These are phyloP conservation scores for Acrocephalus kingi DNA, from an alignment of 2,113 vertebrate species.

Conservation along the genomic window DNA sequence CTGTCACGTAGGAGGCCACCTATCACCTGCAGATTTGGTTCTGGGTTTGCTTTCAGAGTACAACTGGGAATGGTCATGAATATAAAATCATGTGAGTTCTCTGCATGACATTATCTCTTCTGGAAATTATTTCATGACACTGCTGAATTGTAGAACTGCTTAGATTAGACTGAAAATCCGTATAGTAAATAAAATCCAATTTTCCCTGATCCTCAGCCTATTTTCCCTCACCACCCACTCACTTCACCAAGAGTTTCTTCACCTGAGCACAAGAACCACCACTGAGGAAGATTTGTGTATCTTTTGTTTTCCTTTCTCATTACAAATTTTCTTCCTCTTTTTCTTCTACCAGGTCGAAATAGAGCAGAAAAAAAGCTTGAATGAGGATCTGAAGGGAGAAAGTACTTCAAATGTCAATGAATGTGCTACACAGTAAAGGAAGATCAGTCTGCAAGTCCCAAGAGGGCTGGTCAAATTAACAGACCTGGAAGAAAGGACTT, in stretches of 20 bases:
- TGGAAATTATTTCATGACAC: neutral
- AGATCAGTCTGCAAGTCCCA: neutral
- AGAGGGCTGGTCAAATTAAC: neutral
- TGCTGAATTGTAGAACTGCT: neutral
- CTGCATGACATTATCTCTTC: neutral
- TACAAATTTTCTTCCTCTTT: neutral
- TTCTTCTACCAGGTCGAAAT: constrained; percentile 82
- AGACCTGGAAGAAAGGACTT: neutral
- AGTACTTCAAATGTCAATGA: constrained; percentile 72
- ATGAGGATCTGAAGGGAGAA: constrained; percentile 68
- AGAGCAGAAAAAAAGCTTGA: constrained; percentile 80
- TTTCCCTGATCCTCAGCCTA: neutral
- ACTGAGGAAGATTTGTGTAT: neutral
- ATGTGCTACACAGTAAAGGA: constrained; percentile 80
- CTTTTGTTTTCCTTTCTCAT: neutral
- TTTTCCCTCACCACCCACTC: neutral
- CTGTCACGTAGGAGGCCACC: neutral
- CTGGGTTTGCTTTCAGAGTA: neutral
- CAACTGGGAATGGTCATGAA: neutral
- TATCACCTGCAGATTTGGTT: neutral
- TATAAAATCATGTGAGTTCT: neutral
- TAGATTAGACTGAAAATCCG: neutral
- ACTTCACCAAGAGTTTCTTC: neutral
- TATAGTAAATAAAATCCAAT: neutral
- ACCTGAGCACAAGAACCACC: neutral